A percentile compares a stretch with the other conserved stretches of the same genome.
Evolutionary conservation across 2,888 invertebrate species (phyloP).

Genomic region (Sarcophaga variegata): DNA sequence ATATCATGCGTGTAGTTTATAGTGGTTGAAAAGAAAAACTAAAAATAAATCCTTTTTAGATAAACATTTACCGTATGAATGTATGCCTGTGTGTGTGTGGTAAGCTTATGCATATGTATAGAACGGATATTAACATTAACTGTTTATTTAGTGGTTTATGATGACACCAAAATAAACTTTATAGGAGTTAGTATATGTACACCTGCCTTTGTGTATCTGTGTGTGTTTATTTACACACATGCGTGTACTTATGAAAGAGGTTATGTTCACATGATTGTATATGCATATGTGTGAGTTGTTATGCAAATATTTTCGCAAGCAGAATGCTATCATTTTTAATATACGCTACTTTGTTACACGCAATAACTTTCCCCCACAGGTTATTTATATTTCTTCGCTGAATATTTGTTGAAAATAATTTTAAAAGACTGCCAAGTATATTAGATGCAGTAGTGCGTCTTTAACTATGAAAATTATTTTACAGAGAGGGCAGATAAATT

Average conservation of each 20-base stretch:
- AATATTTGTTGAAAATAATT: neutral
- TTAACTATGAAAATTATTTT: too few relatives aligned
- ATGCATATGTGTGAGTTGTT: conserved; percentile 2
- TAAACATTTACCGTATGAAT: neutral
- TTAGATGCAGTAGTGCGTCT: too few relatives aligned
- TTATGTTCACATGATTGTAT: neutral
- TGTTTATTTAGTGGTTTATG: conserved; percentile 62
- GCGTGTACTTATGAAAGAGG: neutral
- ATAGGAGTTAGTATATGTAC: neutral
- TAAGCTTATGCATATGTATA: neutral
- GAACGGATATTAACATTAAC: conserved; percentile 36
- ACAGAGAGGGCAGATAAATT: too few relatives aligned
- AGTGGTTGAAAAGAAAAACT: too few relatives aligned
- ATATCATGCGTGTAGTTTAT: too few relatives aligned
- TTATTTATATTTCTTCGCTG: conserved; percentile 29
- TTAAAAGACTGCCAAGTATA: too few relatives aligned
- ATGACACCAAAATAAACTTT: conserved; percentile 42
- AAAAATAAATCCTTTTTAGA: too few relatives aligned
- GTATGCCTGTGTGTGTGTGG: neutral
- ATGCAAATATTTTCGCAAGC: conserved; percentile 44
- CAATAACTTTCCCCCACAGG: conserved; percentile 46
- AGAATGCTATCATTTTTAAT: conserved; percentile 18
- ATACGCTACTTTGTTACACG: conserved; percentile 17
- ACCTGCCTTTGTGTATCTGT: neutral
- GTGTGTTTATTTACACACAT: neutral